Base-by-base conservation (phyloP, 2,888 invertebrate species). In the Entomobrya multifasciata region DNA sequence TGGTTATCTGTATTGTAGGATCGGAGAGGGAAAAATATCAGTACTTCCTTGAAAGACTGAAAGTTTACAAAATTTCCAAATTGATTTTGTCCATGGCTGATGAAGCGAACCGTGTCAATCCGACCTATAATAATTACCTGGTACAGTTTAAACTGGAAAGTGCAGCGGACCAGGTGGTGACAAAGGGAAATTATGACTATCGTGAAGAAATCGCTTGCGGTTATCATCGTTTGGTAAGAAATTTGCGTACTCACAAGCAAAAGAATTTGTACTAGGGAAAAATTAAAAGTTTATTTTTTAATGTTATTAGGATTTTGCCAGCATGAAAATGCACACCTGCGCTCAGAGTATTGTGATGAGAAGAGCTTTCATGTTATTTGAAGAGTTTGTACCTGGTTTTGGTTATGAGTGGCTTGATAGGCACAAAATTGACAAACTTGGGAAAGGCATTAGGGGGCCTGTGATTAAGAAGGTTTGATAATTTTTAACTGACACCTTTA, bases 321-420 rank as follows among this genome's bases (percentile, higher is more conserved):
- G 84, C 22, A 27, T 86, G 11, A 91, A 90, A 85, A 89, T 90
- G 90, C 72, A 86, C 22, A 76, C 86, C 15, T 91, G 91, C 77
- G 89, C 88, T 27, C 76, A 78, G 55, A 91, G 90, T 57, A 57
- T 89, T 55, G 89, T 89, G 0, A 30, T 90, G 60, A 27, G 90
- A 47, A 36, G 90, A 55, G 86, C 88, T 65, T 91, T 80, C 67
- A 41, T 89, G 13, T 74, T 91, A 0, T 87, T 90, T 15, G 84
- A 89, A 30, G 88, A 90, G 57, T 79, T 90, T 78, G 20, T 88
- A 10, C 77, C 80, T 15, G 88, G 83, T 6, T 89, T 67, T 55
- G 30, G 52, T 6, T 60, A 80, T 10, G 1, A 52, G n/a, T 30
- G 67, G n/a, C 57, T 52, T 8, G 80, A 81, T 15, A 49, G 88